phyloP scores from a whole-genome alignment of 2,888 invertebrate species.

The Sinohyriopsis cumingii region DNA sequence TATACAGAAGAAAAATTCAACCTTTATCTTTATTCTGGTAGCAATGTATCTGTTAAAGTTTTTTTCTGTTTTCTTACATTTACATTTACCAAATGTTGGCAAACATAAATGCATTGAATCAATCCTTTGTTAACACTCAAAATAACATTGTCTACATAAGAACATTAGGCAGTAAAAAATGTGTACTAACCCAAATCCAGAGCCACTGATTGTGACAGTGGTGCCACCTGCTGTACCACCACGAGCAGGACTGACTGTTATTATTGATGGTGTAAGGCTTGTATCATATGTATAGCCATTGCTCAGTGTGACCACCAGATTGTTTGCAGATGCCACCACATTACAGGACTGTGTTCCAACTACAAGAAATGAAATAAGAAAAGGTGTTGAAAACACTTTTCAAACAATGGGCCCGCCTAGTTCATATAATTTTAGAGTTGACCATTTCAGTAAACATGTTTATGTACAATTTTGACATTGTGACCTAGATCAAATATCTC shows the following conservation, averaged over 20 bases:
- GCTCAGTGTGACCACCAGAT: slow-evolving; percentile 34
- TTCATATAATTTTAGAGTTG: too few relatives aligned
- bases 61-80: too few relatives aligned
- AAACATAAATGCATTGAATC: too few relatives aligned
- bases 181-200: slow-evolving; percentile 61
- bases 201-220: slow-evolving; percentile 58
- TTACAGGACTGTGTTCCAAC: slow-evolving; percentile 39
- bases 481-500: too few relatives aligned
- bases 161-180: not conserved
- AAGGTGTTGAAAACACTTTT: not conserved
- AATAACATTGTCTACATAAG: too few relatives aligned
- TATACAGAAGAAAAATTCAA: too few relatives aligned
- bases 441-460: too few relatives aligned
- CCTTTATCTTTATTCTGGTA: too few relatives aligned
- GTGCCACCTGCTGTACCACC: slow-evolving; percentile 67
- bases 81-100: too few relatives aligned
- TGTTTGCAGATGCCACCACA: slow-evolving; percentile 45
- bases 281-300: slow-evolving; percentile 48
- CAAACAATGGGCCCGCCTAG: not conserved
- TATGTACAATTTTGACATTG: too few relatives aligned
- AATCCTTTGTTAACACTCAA: too few relatives aligned
- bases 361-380: not conserved
- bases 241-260: slow-evolving; percentile 49
- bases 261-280: slow-evolving; percentile 51
- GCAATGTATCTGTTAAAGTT: too few relatives aligned